Conservation (phyloP, 2,888 invertebrate species). For the Nomada fabriciana region DNA sequence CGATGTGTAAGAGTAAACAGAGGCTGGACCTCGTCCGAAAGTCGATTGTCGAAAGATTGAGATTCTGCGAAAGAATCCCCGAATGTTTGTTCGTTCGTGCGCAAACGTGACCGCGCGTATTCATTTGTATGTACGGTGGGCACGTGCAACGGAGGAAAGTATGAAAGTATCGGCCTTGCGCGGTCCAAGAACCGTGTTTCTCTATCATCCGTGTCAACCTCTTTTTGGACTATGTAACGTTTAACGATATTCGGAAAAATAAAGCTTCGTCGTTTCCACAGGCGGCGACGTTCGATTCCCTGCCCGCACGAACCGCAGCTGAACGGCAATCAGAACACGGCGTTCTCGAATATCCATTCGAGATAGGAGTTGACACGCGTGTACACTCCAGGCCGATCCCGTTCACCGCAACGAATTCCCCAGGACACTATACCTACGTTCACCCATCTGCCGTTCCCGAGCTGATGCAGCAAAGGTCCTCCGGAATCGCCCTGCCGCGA, state of each 20-base stretch:
- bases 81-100: conserved; percentile 11
- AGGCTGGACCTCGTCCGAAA: conserved; percentile 78
- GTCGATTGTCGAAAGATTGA: conserved; percentile 17
- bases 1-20: conserved; percentile 71
- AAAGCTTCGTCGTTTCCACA: conserved; percentile 80
- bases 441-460: conserved; percentile 91
- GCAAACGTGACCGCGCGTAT: neutral
- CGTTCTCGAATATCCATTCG: conserved; percentile 89
- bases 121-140: conserved; percentile 4
- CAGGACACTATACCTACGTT: conserved; percentile 93
- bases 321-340: conserved; percentile 82
- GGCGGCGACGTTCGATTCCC: neutral
- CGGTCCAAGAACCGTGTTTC: conserved; percentile 56
- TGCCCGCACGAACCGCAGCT: too few species aligned
- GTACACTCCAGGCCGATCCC: conserved; percentile 92
- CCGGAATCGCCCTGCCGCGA: conserved; percentile 91
- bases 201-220: conserved; percentile 72
- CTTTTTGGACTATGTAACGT: conserved; percentile 75
- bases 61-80: conserved; percentile 20
- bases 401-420: conserved; percentile 93
- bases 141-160: conserved; percentile 41
- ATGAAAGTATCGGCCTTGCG: conserved; percentile 22
- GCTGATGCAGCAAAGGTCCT: conserved; percentile 91
- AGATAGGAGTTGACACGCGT: conserved; percentile 90
- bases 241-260: conserved; percentile 76